Evolutionary conservation across 2,888 invertebrate species (phyloP), one percentile per base, ranked within the genome.

Genomic region (Celastrina argiolus): DNA sequence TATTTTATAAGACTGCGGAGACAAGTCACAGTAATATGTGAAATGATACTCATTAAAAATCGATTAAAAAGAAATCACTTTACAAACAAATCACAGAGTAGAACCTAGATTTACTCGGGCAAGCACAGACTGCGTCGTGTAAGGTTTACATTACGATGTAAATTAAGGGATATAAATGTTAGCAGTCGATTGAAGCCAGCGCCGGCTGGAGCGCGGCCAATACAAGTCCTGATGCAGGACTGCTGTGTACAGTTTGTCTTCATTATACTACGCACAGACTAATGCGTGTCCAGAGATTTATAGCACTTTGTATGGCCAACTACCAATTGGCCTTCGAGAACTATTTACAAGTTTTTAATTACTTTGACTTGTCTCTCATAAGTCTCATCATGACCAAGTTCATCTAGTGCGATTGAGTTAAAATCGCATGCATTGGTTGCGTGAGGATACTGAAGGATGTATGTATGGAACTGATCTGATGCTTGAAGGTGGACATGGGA

Each of bases 251-350:
- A 76, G 74, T 84, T 78, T 78, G 74, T 84, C 81, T 83, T 81
- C 78, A 82, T 82, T 83, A 81, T 73, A 72, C 76, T 67, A 74
- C 76, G 74, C 74, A 71, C 74, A 76, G 78, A 79, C 78, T 78
- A 81, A 77, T 75, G 78, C 78, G 78, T 77, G 74, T 78, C 81
- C 82, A 82, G 80, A 79, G 79, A 81, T 56, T 18, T 18, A 51
- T 51, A 10, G 51, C 1, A 36, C 36, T 7, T 12, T 45, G 18
- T 22, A 45, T 1, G 22, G 22, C 51, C 22, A 36, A 36, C n/a
- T n/a, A n/a, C n/a, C 8, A 2, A 18, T 45, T 14, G 22, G 51
- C 26, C 51, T 22, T 51, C 12, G 45, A 45, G 18, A 45, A 18
- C 45, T 16, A 8, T 18, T 8, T 18, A 10, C 18, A 45, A 18